Evolutionary conservation across 92 coral and sea anemone species (phyloP), one percentile per base, ranked within the genome.

Genomic region (Metridium senile): DNA sequence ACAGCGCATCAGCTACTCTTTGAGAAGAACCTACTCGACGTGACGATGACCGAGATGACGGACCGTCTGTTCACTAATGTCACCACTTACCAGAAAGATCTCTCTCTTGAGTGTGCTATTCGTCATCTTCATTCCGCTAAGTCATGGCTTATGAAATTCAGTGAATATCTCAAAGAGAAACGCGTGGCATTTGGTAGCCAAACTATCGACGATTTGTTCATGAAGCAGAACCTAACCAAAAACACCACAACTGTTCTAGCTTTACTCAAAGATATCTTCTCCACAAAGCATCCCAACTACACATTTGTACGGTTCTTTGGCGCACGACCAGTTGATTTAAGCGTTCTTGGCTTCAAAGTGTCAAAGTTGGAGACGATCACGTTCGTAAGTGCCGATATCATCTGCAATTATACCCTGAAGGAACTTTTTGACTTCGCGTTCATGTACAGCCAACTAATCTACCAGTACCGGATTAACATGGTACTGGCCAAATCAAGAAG

Each of bases 31-130:
- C 65, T 81, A 18, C 59, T 81, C 26, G 76, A 81, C 75, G 18
- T 64, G 9, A 75, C 79, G 21, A 58, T 86, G 62, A 22, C 1
- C 13, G 62, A 81, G 17, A 53, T 81, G 63, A 70, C 75, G 7
- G 82, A 81, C 7, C 47, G 58, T 26, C 35, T 71, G 25, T 56
- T 62, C 57, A 52, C 47, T 28, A 70, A 76, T 0, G 71, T 72
- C 19, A 33, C n/a, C 21, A 57, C 62, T 27, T 69, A 68, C 27
- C 76, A 70, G 57, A 65, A 16, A 22, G 66, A 74, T 45, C 67
- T 73, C 25, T 57, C 66, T 11, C 34, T 73, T 3, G 35, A 58
- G 33, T 73, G 31, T 35, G 54, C 65, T 16, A 62, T 73, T 9
- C 56, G 68, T 17, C 52, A 73, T 23, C 78, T 73, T 11, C 53